These are phyloP conservation scores for Leuciscus idus DNA, from an alignment of 2,113 vertebrate species.

Conservation along the genomic window DNA sequence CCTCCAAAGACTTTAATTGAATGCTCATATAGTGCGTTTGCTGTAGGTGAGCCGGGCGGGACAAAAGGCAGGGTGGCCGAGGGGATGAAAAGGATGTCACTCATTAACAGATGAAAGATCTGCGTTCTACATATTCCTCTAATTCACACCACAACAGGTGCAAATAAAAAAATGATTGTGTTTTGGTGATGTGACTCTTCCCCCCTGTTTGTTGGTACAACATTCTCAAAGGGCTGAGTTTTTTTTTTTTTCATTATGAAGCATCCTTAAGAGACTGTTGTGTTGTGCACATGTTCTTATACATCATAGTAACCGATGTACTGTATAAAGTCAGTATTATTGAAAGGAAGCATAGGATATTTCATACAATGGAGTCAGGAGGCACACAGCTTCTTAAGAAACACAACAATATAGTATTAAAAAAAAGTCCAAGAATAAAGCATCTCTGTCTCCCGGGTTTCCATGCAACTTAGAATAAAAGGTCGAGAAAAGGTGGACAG, in stretches of 20 bases:
- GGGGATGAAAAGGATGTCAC: slow-evolving; percentile 73
- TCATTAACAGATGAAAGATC: slow-evolving; percentile 62
- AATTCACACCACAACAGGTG: slow-evolving; percentile 56
- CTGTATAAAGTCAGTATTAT: not conserved
- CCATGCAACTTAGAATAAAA: slow-evolving; percentile 98
- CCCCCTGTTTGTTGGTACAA: slow-evolving; percentile 30
- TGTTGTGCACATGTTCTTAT: not conserved
- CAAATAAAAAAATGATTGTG: slow-evolving; percentile 60
- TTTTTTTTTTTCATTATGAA: not conserved
- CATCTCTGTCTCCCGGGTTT: slow-evolving; percentile 83
- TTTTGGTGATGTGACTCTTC: slow-evolving; percentile 28
- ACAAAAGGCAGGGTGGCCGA: slow-evolving; percentile 70
- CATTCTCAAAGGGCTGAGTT: not conserved
- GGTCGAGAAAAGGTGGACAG: slow-evolving; percentile 84
- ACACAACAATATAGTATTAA: slow-evolving; percentile 48
- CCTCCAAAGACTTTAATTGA: slow-evolving; percentile 91
- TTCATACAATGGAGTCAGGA: slow-evolving; percentile 33
- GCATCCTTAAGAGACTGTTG: not conserved
- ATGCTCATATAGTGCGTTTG: slow-evolving; percentile 79
- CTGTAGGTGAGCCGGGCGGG: slow-evolving; percentile 60
- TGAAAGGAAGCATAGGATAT: slow-evolving; percentile 29
- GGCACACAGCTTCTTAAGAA: slow-evolving; percentile 22
- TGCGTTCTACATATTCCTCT: slow-evolving; percentile 41
- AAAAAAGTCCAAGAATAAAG: slow-evolving; percentile 76
- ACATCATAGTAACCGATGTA: not conserved